Conservation (phyloP, 2,113 vertebrate genomes). For the Mesembrinibis cayennensis region DNA sequence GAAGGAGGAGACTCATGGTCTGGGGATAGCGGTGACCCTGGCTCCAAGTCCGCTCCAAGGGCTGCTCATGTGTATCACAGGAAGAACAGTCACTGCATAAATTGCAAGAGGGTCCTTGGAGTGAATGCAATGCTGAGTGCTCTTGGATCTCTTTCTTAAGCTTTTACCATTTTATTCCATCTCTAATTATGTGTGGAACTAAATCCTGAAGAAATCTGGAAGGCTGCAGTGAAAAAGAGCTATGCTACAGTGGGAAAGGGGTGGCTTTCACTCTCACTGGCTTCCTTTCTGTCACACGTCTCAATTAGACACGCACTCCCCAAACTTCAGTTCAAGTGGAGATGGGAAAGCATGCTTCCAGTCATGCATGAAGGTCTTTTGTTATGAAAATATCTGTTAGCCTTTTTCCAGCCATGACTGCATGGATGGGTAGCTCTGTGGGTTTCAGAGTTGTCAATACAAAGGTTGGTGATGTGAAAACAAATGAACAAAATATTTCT, state of each 20-base stretch:
- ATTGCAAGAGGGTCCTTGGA: neutral
- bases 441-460: neutral
- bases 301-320: neutral
- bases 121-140: neutral
- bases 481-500: neutral
- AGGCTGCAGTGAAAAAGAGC: neutral
- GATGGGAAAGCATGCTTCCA: rapidly evolving
- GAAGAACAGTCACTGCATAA: neutral
- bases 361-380: neutral
- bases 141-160: neutral
- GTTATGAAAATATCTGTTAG: neutral
- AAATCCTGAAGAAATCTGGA: neutral
- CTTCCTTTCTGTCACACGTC: neutral
- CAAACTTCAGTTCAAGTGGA: neutral
- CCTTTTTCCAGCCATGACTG: neutral
- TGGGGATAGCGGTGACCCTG: neutral
- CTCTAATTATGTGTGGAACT: neutral
- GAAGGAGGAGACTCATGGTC: neutral
- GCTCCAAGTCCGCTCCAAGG: neutral
- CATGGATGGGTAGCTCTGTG: neutral
- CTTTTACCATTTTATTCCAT: neutral
- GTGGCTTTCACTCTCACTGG: rapidly evolving
- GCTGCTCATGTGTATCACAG: neutral
- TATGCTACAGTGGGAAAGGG: neutral
- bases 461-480: neutral